These are phyloP conservation scores for Triplophysa tibetana DNA, from an alignment of 2,113 vertebrate species.

Conservation along the genomic window DNA sequence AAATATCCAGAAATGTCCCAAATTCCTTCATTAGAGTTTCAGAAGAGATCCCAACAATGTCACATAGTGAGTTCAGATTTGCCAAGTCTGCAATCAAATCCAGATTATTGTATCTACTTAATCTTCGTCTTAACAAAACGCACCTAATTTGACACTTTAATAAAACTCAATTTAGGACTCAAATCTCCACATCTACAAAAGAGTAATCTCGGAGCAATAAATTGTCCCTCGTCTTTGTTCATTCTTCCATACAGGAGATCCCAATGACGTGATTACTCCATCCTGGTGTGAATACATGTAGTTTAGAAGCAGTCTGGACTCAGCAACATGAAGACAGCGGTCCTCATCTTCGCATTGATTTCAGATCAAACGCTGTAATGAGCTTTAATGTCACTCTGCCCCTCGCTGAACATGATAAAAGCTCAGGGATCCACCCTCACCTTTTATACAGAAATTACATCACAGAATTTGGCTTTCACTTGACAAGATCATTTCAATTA, in stretches of 20 bases:
- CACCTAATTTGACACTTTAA: too few species aligned
- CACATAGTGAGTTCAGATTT: too few species aligned
- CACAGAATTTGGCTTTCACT: background rate
- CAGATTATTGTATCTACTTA: too few species aligned
- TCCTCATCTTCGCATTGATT: conserved; percentile 50
- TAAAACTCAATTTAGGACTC: background rate
- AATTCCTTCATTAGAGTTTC: too few species aligned
- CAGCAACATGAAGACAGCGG: conserved; percentile 15
- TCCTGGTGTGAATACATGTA: conserved; percentile 3
- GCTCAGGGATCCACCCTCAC: background rate
- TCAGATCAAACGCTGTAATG: conserved; percentile 48
- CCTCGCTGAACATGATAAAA: conserved; percentile 38
- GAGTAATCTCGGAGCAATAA: too few species aligned
- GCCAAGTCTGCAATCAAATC: too few species aligned
- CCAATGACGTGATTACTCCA: conserved; percentile 30
- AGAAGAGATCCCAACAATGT: too few species aligned
- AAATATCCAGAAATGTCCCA: too few species aligned
- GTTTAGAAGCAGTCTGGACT: conserved; percentile 2
- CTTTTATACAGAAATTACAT: conserved; percentile 30
- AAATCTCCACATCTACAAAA: background rate
- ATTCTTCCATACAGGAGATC: background rate
- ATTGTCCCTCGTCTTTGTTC: background rate
- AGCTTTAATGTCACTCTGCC: conserved; percentile 48
- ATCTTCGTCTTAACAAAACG: too few species aligned
- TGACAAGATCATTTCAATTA: background rate